Evolutionary conservation across 2,797 vertebrate genomes (phyloP), one percentile per base, ranked within the genome.

Genomic region (Lates japonicus): DNA sequence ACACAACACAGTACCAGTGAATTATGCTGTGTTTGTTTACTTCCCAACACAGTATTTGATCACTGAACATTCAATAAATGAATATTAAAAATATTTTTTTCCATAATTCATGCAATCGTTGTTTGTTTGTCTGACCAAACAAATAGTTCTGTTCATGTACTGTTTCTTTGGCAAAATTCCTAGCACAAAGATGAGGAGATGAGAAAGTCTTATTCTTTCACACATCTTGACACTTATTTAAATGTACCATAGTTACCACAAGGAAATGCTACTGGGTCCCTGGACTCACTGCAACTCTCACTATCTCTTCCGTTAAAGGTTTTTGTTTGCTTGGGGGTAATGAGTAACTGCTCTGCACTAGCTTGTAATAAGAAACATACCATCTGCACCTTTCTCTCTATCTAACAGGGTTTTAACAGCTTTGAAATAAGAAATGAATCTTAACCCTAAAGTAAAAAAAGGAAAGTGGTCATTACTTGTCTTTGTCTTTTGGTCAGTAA

Each of bases 401-500:
- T 75, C 39, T 60, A 79, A 70, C 46, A 20, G 7, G 1, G 20
- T 76, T 88, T 84, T 12, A 84, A 48, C 62, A 72, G 44, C 44
- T 44, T 41, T 42, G 64, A 71, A 83, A 77, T 72, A 17, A 70
- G 39, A 80, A 85, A 74, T 51, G 7, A 41, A 62, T 39, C 42
- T 35, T 0, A 0, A 25, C 16, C 41, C 20, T 19, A 37, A 29
- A 64, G 20, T 49, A 70, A 82, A 84, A 84, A 81, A 73, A 59
- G 46, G 33, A 77, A 88, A 82, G 74, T 71, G 66, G 80, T 83
- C 81, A 88, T 92, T 91, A 77, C 75, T 72, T 20, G 70, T 74
- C 69, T 70, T 90, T 8, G 31, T 81, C 82, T 87, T 84, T 84
- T 76, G 73, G 78, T 87, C 83, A 90, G 74, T 88, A 92, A 82